Base-by-base conservation (phyloP, 2,797 vertebrate species). In the Delichon dasypus region DNA sequence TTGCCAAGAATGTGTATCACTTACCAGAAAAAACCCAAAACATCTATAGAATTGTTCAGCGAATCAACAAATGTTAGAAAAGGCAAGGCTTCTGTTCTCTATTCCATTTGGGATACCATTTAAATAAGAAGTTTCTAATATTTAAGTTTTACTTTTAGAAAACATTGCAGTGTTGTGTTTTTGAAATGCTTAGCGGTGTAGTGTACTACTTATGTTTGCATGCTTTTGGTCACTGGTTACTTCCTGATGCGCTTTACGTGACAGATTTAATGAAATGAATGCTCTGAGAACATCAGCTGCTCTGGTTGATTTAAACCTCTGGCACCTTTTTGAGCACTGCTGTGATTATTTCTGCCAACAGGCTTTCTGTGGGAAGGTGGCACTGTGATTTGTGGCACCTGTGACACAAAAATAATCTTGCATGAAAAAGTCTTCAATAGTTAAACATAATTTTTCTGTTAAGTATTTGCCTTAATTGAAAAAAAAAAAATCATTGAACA, bases 191-290 rank as follows among this genome's bases (percentile, higher is more conserved):
- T 95, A 89, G 81, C 47, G 36, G 92, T 94, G 77, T 91, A 93
- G 91, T 95, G 89, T 93, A 44, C 90, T 97, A 62, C 86, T 74
- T 96, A 90, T 97, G 66, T 96, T 97, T 96, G 93, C 95, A 95
- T 80, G 97, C 96, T 97, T 94, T 44, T 83, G 85, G 95, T 95
- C 91, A 93, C 91, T 94, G 96, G 81, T 94, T 73, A 88, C 89
- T 94, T 96, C 90, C 93, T 97, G 96, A 85, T 77, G 81, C 2
- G 16, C 88, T 95, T 92, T 90, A 89, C 91, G 61, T 55, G 45
- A 76, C 88, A 76, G 93, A 82, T 75, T 54, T 94, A 85, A 97
- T 96, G 75, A 94, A 96, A 91, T 93, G 91, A 93, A 78, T 95
- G 95, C 77, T 94, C 94, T 97, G 90, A 91, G 75, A 89, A 70